Evolutionary conservation across 2,888 invertebrate genomes (phyloP), one percentile per base, ranked within the genome.

Genomic region (Willowsia nigromaculata): DNA sequence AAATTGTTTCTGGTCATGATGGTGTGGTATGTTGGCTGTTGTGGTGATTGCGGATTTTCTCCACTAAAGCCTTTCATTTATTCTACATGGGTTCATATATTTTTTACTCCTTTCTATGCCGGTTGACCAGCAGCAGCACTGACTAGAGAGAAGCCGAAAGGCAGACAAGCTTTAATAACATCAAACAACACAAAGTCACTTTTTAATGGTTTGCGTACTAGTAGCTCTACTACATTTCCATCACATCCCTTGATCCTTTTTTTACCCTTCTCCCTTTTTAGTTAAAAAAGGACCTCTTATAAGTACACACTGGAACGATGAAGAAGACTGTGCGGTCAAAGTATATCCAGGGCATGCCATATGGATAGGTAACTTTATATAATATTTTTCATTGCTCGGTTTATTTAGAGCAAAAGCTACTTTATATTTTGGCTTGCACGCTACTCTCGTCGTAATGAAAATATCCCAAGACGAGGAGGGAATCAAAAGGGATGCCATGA

Each of bases 131-230:
- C 62, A 65, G 27, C 62, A 62, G 25, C 62, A 27, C 3, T 4
- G 22, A 56, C 56, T 13, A 30, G 11, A 47, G 13, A 13, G 13
- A 13, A 47, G 37, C 37, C n/a, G n/a, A n/a, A n/a, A 37, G 4
- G 37, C 9, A 6, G 37, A 6, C 4, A 37, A 37, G 37, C 47
- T 13, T 47, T 13, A 47, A 6, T 13, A 27, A n/a, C 62, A 18
- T 27, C 62, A 62, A 62, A 22, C 13, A 71, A 22, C 18, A 33
- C 33, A 40, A 71, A 71, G 71, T 71, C 71, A 71, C 43, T 71
- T 71, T 71, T 71, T 71, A 40, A 71, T 71, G 71, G 43, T 22
- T 22, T 15, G 0, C 11, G 43, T 43, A 1, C n/a, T n/a, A 30
- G 0, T 11, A 43, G 1, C 13, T n/a, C n/a, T 68, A 13, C 50